Conservation (phyloP, 2,888 invertebrate species). For the Synergus japonicus region DNA sequence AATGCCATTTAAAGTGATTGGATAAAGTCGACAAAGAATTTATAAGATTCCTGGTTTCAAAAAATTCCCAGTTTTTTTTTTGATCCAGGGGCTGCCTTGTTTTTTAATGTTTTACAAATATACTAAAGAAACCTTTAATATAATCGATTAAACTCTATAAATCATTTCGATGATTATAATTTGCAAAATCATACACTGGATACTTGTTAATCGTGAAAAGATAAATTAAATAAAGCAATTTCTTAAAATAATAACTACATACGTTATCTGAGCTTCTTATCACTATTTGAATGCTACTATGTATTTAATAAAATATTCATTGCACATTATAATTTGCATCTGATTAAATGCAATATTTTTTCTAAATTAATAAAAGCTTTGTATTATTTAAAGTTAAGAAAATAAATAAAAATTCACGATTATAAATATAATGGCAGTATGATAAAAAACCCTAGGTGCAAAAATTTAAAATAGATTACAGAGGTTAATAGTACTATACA, state of each 20-base stretch:
- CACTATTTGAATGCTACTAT: not conserved
- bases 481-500: not conserved
- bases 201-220: not conserved
- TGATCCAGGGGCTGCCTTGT: too few relatives aligned
- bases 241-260: not conserved
- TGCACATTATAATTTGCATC: conserved; percentile 14
- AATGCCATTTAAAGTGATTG: too few relatives aligned
- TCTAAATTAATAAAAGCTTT: not conserved
- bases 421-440: not conserved
- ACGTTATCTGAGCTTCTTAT: not conserved
- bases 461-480: not conserved
- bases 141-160: not conserved
- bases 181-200: not conserved
- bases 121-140: not conserved
- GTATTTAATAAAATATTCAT: conserved; percentile 11
- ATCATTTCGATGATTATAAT: not conserved
- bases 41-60: too few relatives aligned
- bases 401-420: not conserved
- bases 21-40: too few relatives aligned
- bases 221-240: conserved; percentile 1
- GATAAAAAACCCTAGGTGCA: not conserved
- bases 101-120: not conserved
- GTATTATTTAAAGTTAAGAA: not conserved
- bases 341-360: not conserved
- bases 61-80: too few relatives aligned